These are phyloP conservation scores for Drosophila nikananu DNA, from an alignment of 1,140 invertebrate genomes.

Conservation along the genomic window DNA sequence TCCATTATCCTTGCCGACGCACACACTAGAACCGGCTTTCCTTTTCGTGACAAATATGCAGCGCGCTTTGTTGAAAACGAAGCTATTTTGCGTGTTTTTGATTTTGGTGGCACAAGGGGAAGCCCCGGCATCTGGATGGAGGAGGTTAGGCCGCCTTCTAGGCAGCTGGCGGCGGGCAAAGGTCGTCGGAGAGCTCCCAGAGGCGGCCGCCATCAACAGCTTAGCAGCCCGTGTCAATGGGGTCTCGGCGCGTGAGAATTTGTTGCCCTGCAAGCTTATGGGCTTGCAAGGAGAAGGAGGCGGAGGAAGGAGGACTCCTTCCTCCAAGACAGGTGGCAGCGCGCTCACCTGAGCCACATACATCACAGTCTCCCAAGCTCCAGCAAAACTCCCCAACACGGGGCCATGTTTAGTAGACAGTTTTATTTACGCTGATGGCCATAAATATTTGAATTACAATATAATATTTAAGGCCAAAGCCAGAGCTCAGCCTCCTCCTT, in stretches of 20 bases:
- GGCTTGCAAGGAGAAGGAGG: neutral
- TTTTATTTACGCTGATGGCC: constrained; percentile 83
- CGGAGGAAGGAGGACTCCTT: neutral
- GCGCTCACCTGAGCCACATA: constrained; percentile 56
- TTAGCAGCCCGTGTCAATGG: constrained; percentile 79
- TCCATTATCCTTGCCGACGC: constrained; percentile 48
- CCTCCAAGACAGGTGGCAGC: constrained; percentile 37
- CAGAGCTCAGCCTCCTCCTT: constrained; percentile 11
- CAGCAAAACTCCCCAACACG: neutral
- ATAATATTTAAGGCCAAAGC: constrained; percentile 78
- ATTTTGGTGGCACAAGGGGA: constrained; percentile 44
- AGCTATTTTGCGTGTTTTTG: constrained; percentile 77
- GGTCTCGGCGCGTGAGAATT: constrained; percentile 75
- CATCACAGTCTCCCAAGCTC: constrained; percentile 44
- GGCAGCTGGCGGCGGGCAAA: constrained; percentile 15
- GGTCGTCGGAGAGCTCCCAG: constrained; percentile 41
- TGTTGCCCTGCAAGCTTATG: constrained; percentile 67
- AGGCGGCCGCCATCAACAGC: constrained; percentile 52
- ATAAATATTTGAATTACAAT: constrained; percentile 84
- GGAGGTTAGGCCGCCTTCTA: constrained; percentile 20
- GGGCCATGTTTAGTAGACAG: constrained; percentile 68
- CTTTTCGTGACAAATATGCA: constrained; percentile 65
- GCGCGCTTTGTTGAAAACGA: constrained; percentile 26
- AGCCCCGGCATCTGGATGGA: neutral
- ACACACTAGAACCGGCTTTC: neutral